A percentile compares a stretch with the other conserved stretches of the same genome.
Conservation (phyloP, 1,140 invertebrate genomes). For the Patella vulgata region DNA sequence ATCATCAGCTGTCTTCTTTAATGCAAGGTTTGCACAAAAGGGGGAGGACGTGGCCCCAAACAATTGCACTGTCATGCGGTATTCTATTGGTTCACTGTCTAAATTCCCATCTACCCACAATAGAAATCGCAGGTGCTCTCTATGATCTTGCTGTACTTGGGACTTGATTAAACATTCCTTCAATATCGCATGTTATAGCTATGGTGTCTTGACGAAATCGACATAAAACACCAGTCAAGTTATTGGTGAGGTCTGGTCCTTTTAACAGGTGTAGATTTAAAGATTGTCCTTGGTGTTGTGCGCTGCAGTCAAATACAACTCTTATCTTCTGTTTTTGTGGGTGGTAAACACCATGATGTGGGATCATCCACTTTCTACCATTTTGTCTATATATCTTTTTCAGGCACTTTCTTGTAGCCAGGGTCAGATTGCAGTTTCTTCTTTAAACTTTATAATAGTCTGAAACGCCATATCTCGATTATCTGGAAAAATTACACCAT, state of each 20-base stretch:
- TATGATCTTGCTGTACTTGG: no score
- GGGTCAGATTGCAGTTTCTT: no score
- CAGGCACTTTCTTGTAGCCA: no score
- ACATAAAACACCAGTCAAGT: conserved; percentile 40
- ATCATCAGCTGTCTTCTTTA: conserved; percentile 25
- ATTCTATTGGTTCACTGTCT: background rate
- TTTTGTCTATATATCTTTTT: no score
- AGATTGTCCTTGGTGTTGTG: conserved; percentile 26
- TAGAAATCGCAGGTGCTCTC: conserved; percentile 31
- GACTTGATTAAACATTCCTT: conserved; percentile 42
- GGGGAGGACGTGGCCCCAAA: conserved; percentile 28
- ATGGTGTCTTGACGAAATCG: conserved; percentile 38
- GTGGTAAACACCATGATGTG: conserved; percentile 43
- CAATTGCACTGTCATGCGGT: conserved; percentile 29
- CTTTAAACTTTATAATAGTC: no score
- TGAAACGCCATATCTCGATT: no score
- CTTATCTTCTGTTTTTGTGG: conserved; percentile 45
- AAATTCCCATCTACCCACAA: conserved; percentile 24
- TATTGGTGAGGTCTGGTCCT: conserved; percentile 43
- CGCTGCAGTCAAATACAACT: conserved; percentile 49
- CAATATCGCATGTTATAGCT: conserved; percentile 42
- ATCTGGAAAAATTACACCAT: background rate
- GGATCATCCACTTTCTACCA: conserved; percentile 35
- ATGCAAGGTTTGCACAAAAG: conserved; percentile 27
- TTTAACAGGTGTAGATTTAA: conserved; percentile 42